Evolutionary conservation across 2,113 vertebrate species (phyloP).

Genomic region (Elgaria multicarinata): DNA sequence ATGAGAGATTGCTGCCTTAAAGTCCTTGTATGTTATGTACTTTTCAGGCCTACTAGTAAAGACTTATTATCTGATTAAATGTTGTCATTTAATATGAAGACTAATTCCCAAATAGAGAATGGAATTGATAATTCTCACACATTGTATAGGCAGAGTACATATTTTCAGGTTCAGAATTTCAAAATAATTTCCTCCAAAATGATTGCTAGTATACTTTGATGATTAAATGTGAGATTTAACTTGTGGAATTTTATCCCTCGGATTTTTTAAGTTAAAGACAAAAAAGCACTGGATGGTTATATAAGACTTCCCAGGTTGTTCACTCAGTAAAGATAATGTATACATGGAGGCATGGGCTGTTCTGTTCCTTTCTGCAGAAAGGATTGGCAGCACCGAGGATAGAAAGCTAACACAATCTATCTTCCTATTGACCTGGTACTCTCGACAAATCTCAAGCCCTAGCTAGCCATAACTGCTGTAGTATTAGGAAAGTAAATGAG

Average conservation of each 20-base stretch:
- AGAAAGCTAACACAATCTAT: neutral
- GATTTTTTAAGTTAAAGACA: neutral
- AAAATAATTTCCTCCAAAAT: neutral
- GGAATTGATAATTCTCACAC: neutral
- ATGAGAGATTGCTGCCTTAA: neutral
- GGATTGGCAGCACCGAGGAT: neutral
- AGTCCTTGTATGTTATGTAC: neutral
- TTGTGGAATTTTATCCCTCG: neutral
- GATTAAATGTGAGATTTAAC: neutral
- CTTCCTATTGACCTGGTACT: neutral
- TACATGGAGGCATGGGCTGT: conserved; percentile 1
- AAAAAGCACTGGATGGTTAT: neutral
- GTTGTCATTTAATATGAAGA: neutral
- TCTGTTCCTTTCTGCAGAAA: neutral
- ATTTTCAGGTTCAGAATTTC: neutral
- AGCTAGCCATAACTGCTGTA: neutral
- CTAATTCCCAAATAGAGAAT: neutral
- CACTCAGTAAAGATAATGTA: neutral
- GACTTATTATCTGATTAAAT: neutral
- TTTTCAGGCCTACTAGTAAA: neutral
- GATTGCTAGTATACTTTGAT: neutral
- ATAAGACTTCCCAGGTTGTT: neutral
- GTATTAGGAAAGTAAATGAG: conserved; percentile 34
- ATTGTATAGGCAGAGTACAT: neutral
- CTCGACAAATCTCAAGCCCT: neutral